Base-by-base conservation (phyloP, 2,113 vertebrate species). In the Notothenia rossii region DNA sequence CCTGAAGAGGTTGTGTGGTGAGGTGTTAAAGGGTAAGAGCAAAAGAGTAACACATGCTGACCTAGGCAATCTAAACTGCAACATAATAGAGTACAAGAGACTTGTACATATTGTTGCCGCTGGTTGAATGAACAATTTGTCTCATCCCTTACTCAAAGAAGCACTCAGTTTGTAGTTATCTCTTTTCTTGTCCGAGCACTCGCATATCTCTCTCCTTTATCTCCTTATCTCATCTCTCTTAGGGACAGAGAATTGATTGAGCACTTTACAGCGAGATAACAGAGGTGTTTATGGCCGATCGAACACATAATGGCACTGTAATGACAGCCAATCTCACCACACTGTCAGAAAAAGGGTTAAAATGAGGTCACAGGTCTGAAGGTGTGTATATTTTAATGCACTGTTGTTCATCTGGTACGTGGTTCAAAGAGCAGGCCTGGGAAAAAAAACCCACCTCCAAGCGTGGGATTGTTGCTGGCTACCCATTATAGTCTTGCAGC, bases 221-320 rank as follows among this genome's bases (percentile, higher is more conserved):
- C 89, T 85, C 79, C 45, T 79, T 87, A 88, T 91, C 88, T 86
- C 51, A 49, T 79, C 83, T 82, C 75, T 80, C 54, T 66, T 59
- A 65, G 79, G 89, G 71, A 73, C 90, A 83, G 67, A 75, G 77
- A 86, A 89, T 90, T 72, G 72, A 91, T 92, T 89, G 75, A 65
- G 71, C 22, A 61, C 67, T 82, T 48, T 25, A 48, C 72, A 74
- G 56, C 17, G 10, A 86, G 91, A 94, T 93, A 94, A 82, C 81
- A 63, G 67, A 48, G 64, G 49, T 33, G 70, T 94, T 93, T 92
- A 93, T 77, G 86, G 80, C 61, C 12, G 48, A 77, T 84, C 60
- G n/a, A 79, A 89, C 90, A 88, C 89, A 86, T 93, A 92, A 93
- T 85, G 84, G 83, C 40, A 17, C 83, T 81, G 84, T 93, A 92